phyloP scores from a whole-genome alignment of 2,113 vertebrate genomes.

The Columbina picui region DNA sequence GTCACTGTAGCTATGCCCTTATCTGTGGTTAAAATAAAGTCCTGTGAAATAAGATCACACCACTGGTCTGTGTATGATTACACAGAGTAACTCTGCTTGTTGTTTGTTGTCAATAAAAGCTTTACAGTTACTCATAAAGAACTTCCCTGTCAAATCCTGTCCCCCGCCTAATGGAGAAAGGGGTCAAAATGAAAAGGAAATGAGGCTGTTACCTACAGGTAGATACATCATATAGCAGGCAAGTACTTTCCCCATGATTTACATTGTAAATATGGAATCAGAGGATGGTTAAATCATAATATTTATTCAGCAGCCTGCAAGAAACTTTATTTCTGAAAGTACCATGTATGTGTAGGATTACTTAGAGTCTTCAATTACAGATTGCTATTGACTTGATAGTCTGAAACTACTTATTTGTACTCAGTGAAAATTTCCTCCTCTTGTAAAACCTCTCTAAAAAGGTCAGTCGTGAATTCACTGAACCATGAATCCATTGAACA shows the following conservation, averaged over 20 bases:
- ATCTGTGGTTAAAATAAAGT: background rate
- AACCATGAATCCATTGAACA: background rate
- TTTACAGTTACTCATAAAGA: background rate
- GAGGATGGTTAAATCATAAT: background rate
- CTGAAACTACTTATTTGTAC: background rate
- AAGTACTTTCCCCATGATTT: background rate
- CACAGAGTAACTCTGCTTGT: background rate
- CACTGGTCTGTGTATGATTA: background rate
- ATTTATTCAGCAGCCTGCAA: background rate
- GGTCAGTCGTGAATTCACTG: conserved; percentile 7
- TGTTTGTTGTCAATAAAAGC: background rate
- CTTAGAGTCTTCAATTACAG: background rate
- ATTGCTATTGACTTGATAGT: background rate
- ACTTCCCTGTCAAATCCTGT: background rate
- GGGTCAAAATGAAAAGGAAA: background rate
- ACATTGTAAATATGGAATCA: background rate
- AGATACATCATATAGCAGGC: background rate
- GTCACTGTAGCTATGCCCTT: background rate
- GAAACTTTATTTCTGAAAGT: background rate
- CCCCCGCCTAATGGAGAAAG: background rate
- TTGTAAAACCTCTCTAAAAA: background rate
- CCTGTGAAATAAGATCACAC: background rate
- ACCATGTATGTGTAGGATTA: background rate
- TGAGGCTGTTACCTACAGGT: background rate
- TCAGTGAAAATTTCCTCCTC: background rate